A percentile compares a stretch with the other conserved stretches of the same genome.
Evolutionary conservation across 2,797 vertebrate genomes (phyloP).

Genomic region (Coluber constrictor): DNA sequence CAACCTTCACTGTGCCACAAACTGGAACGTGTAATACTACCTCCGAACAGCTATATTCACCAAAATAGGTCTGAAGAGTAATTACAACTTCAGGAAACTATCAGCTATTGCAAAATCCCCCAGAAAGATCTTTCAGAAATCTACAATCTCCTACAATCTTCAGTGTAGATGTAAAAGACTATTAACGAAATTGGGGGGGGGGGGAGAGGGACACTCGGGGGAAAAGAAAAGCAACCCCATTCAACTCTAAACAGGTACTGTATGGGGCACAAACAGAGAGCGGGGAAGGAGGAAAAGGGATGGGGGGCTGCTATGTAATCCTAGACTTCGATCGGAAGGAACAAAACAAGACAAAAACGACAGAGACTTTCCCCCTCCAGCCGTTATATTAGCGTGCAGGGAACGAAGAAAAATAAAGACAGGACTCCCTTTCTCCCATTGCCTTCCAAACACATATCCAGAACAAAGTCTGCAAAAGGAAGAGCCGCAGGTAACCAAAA

Average conservation of each 20-base stretch:
- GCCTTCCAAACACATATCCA: neutral
- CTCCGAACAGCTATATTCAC: too few relatives aligned
- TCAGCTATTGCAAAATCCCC: neutral
- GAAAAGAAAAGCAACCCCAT: neutral
- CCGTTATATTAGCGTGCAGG: neutral
- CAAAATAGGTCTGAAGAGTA: neutral
- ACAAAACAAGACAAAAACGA: conserved; percentile 13
- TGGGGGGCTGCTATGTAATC: neutral
- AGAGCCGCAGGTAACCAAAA: neutral
- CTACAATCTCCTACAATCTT: neutral
- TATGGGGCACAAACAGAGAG: neutral
- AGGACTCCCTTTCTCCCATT: too few relatives aligned
- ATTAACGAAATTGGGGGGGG: neutral
- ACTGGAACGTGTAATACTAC: neutral
- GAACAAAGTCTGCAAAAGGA: conserved; percentile 8
- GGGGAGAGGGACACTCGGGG: neutral
- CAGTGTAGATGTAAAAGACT: neutral
- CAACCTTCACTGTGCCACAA: neutral
- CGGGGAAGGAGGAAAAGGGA: neutral
- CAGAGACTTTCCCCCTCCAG: neutral
- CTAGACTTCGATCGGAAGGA: neutral
- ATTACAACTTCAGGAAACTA: neutral
- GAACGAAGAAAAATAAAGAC: neutral
- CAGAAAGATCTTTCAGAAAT: neutral
- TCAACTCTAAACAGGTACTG: neutral